Conservation (phyloP, 1,140 invertebrate genomes). For the Neuroterus valhalla region DNA sequence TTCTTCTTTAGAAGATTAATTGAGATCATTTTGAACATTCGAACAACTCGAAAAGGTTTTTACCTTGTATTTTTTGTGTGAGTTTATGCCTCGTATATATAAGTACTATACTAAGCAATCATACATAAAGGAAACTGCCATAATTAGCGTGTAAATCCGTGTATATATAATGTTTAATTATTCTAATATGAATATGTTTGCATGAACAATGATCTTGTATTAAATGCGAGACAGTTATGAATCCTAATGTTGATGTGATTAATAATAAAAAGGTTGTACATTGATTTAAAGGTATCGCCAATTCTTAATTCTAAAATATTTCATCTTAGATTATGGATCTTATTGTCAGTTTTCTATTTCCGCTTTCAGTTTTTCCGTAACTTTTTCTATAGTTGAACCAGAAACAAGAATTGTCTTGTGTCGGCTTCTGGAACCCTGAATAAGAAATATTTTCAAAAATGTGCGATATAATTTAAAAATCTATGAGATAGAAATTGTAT, state of each 20-base stretch:
- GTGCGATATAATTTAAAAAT: not conserved
- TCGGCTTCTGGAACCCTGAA: slow-evolving; percentile 74
- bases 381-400: slow-evolving; percentile 63
- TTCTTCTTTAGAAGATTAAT: not conserved
- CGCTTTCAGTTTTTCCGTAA: slow-evolving; percentile 64
- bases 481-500: not conserved
- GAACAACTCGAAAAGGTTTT: not conserved
- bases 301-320: slow-evolving; percentile 37
- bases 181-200: not conserved
- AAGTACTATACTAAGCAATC: not conserved
- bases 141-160: slow-evolving; percentile 1
- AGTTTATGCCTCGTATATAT: slow-evolving; percentile 13
- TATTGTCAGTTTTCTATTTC: slow-evolving; percentile 57
- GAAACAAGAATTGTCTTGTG: slow-evolving; percentile 72
- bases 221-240: slow-evolving; percentile 1
- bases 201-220: slow-evolving; percentile 2
- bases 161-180: not conserved
- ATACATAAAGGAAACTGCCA: slow-evolving; percentile 5
- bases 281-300: slow-evolving; percentile 37
- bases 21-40: not conserved
- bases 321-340: not conserved
- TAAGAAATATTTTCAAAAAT: slow-evolving; percentile 33
- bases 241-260: slow-evolving; percentile 31
- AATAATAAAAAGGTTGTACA: slow-evolving; percentile 31
- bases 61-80: not conserved